A percentile compares a stretch with the other conserved stretches of the same genome.
These are phyloP conservation scores for Rhodophaea formosa DNA, from an alignment of 2,888 invertebrate genomes.

Conservation along the genomic window DNA sequence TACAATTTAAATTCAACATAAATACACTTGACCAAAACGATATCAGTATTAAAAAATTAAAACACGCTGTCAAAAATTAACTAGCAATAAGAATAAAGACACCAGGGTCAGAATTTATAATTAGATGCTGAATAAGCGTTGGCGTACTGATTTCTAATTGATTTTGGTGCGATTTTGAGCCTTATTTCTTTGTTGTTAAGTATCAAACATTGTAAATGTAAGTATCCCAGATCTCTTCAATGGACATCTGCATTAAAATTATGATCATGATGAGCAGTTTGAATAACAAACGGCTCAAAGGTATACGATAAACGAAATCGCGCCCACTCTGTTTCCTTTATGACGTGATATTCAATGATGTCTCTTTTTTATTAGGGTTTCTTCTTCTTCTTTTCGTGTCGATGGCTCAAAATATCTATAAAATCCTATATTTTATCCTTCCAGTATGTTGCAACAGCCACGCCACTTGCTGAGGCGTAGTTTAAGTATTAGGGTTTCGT, in stretches of 20 bases:
- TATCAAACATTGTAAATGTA: neutral
- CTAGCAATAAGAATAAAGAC: neutral
- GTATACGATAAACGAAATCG: constrained; percentile 37
- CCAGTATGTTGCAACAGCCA: too few species aligned
- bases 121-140: constrained; percentile 2
- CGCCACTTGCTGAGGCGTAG: too few species aligned
- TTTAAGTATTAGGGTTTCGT: constrained; percentile 2
- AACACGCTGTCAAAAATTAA: neutral
- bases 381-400: too few species aligned
- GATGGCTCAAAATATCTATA: too few species aligned
- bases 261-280: constrained; percentile 43
- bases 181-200: neutral
- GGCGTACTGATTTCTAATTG: neutral
- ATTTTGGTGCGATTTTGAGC: neutral
- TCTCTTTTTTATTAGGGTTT: constrained; percentile 6
- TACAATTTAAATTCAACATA: too few species aligned
- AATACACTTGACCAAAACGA: neutral
- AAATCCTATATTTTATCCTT: too few species aligned
- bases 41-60: neutral
- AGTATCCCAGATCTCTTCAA: neutral
- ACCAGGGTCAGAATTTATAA: neutral
- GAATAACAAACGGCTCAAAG: constrained; percentile 37
- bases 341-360: constrained; percentile 44
- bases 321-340: constrained; percentile 39
- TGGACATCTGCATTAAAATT: constrained; percentile 52